Evolutionary conservation across 1,140 invertebrate species (phyloP), one percentile per base, ranked within the genome.

Genomic region (Ceratina calcarata): DNA sequence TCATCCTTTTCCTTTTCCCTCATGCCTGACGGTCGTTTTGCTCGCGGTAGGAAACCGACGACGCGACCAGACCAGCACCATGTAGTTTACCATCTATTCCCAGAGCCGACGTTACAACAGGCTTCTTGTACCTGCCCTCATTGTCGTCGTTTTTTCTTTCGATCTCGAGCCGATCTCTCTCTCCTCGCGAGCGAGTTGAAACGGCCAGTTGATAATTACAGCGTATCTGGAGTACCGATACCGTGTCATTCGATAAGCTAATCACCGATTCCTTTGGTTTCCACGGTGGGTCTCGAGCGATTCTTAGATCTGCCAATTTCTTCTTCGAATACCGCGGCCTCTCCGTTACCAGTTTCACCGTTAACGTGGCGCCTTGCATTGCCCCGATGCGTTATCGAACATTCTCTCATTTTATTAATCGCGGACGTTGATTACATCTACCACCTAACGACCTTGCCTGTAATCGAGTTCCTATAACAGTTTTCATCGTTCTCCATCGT

Each of bases 1-100:
- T 78, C 84, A 74, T 83, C 68, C 82, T 87, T 84, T 71, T 86
- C 81, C 82, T 86, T 85, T 84, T 85, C 71, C 45, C 57, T 76
- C 66, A 37, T 37, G 57, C 20, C 69, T 32, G 4, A 24, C 70
- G 22, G 16, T 85, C 66, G 53, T 86, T 86, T 86, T 86, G 58
- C 78, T 66, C 64, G 70, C 15, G 1, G 74, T 61, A n/a, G 57
- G 8, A 16, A 61, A 32, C 74, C 70, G 27, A 61, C 37, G 37
- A 45, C 37, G 37, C 37, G 37, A 10, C 68, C 78, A 67, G 83
- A 64, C 45, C 80, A 45, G 16, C 64, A 69, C 51, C 77, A 70
- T 80, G 77, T 55, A 74, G 69, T 60, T 72, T 67, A 32, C 58
- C 62, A 62, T 86, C 76, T 76, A 86, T 78, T 86, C 74, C 74